Conservation (phyloP, 2,888 invertebrate genomes). For the Tipula vernalis region DNA sequence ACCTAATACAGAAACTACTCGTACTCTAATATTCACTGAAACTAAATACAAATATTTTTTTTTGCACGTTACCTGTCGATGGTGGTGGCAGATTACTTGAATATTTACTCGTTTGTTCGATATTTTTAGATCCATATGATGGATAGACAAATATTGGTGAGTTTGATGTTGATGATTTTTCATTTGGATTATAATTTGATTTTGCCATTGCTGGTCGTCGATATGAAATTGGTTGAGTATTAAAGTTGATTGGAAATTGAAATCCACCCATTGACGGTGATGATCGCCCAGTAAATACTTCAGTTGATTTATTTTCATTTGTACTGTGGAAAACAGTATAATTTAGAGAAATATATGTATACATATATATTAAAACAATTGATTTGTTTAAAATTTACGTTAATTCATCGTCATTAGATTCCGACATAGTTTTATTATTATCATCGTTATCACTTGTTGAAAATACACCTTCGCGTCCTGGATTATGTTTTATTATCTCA, state of each 20-base stretch:
- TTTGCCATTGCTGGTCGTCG: not conserved
- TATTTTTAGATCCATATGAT: not conserved
- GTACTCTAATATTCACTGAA: too few relatives aligned
- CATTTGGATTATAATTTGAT: not conserved
- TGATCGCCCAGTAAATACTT: not conserved
- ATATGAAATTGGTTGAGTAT: not conserved
- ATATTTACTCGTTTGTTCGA: not conserved
- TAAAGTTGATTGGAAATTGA: not conserved
- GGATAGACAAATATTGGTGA: not conserved
- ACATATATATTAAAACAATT: not conserved
- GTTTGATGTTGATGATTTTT: not conserved
- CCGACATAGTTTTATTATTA: not conserved
- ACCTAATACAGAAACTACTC: not conserved
- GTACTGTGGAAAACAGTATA: not conserved
- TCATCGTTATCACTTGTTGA: not conserved
- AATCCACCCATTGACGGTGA: not conserved
- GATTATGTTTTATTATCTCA: not conserved
- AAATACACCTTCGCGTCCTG: conserved; percentile 6
- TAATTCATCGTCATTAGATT: not conserved
- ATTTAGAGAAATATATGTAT: too few relatives aligned
- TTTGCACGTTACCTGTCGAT: conserved; percentile 5
- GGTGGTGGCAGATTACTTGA: not conserved
- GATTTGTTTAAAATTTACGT: not conserved
- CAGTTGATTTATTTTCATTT: not conserved
- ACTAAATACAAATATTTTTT: too few relatives aligned